Base-by-base conservation (phyloP, 1,140 invertebrate genomes). In the Limonius californicus region DNA sequence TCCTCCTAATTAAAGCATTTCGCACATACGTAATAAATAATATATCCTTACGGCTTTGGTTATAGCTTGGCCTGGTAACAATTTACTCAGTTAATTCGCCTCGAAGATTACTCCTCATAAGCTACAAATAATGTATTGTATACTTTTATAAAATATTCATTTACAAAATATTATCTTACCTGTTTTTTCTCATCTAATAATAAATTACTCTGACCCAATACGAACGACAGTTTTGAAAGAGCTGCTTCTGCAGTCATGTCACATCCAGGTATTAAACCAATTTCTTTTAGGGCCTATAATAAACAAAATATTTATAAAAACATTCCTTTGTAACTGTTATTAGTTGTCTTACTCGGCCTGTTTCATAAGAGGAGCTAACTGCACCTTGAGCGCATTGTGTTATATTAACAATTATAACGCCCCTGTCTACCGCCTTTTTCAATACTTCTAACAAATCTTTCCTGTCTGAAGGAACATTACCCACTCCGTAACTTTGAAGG, bases 221-320 rank as follows among this genome's bases (percentile, higher is more conserved):
- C 91, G 69, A 97, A 98, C 0, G 87, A 84, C 0, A 99, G 79
- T 79, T 99, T 99, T 1, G 92, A 88, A 0, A 98, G 77, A 0
- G 95, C 94, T 0, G 96, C 94, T 77, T 98, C 95, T 0, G 90
- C 87, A 0, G 96, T 99, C 92, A 98, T 97, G 74, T 99, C 96
- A 59, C 82, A 89, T 0, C 97, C 95, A 0, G 90, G 85, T 50
- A 95, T 87, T 2, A 98, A 89, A 6, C 95, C 95, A 43, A 82
- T 78, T 45, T 83, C 59, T 32, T 70, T 63, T 23, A 73, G 57
- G n/a, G 62, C 60, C 68, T 39, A 39, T 39, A 39, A 6, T n/a
- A n/a, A 39, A 39, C 35, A 39, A 12, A 39, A 39, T 39, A 32
- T 32, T 6, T 32, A 4, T 6, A 11, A 11, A 4, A 32, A 32